Percentiles rank a stretch among this genome's conserved stretches.
These are phyloP conservation scores for Lepilemur ruficaudatus DNA, from an alignment of 2,797 vertebrate species.

Conservation along the genomic window DNA sequence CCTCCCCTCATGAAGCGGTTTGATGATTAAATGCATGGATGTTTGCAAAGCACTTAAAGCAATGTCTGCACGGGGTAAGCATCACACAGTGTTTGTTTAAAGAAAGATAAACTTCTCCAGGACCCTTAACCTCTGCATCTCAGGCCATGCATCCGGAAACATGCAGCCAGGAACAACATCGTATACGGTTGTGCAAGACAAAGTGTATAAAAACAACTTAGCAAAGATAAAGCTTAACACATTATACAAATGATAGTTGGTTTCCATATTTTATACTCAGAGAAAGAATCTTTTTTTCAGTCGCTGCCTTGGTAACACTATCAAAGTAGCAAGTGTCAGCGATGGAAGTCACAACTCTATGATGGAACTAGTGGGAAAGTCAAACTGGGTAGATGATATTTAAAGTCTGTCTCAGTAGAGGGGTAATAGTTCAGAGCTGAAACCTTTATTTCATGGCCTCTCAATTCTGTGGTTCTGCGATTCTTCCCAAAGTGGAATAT, in stretches of 20 bases:
- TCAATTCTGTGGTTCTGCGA: background rate
- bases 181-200: background rate
- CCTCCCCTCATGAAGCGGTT: background rate
- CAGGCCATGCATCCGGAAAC: rapidly evolving
- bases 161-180: too few relatives aligned
- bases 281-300: background rate
- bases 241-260: rapidly evolving
- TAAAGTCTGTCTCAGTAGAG: background rate
- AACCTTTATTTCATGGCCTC: background rate
- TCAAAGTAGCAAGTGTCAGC: background rate
- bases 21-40: background rate
- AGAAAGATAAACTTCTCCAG: background rate
- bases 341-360: background rate
- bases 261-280: background rate
- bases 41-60: background rate
- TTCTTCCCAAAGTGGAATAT: background rate
- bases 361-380: background rate
- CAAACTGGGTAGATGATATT: rapidly evolving
- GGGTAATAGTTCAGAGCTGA: background rate
- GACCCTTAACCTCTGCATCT: background rate
- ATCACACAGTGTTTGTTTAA: rapidly evolving
- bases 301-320: rapidly evolving
- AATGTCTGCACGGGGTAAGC: background rate
- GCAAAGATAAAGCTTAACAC: background rate
- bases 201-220: background rate